Conservation (phyloP, 2,113 vertebrate genomes). For the Cavia aperea region DNA sequence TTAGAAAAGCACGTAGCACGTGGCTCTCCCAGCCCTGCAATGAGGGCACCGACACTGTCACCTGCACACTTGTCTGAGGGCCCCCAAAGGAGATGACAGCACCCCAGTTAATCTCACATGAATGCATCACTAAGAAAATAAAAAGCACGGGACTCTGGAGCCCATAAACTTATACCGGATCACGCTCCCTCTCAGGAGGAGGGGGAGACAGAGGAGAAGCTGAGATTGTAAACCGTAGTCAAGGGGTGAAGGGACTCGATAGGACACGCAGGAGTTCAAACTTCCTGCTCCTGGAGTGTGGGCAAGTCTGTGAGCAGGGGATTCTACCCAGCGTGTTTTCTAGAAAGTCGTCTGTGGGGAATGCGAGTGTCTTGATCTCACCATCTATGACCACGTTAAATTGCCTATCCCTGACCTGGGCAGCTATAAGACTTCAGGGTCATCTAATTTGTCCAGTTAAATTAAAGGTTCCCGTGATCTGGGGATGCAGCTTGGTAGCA, state of each 20-base stretch:
- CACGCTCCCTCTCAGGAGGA: background rate
- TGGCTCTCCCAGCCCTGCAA: background rate
- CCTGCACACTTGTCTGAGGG: background rate
- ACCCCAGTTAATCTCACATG: background rate
- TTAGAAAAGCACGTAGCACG: background rate
- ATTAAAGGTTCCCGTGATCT: background rate
- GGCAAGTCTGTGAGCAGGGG: background rate
- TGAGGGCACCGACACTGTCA: background rate
- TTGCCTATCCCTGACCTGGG: background rate
- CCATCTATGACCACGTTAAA: conserved; percentile 1
- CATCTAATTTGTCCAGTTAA: conserved; percentile 33
- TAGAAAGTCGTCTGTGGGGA: background rate
- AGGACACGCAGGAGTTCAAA: background rate
- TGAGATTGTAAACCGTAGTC: background rate
- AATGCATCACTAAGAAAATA: background rate
- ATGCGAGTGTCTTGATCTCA: conserved; percentile 24
- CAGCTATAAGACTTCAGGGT: background rate
- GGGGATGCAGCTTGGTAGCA: background rate
- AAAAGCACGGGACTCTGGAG: background rate
- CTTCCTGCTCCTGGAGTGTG: background rate
- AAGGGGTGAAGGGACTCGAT: background rate
- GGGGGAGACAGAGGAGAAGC: background rate
- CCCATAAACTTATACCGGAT: background rate
- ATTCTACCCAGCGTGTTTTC: background rate
- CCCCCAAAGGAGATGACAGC: background rate